Percentiles rank a stretch among this genome's conserved stretches.
Evolutionary conservation across 2,113 vertebrate species (phyloP).

Genomic region (Nicator chloris): DNA sequence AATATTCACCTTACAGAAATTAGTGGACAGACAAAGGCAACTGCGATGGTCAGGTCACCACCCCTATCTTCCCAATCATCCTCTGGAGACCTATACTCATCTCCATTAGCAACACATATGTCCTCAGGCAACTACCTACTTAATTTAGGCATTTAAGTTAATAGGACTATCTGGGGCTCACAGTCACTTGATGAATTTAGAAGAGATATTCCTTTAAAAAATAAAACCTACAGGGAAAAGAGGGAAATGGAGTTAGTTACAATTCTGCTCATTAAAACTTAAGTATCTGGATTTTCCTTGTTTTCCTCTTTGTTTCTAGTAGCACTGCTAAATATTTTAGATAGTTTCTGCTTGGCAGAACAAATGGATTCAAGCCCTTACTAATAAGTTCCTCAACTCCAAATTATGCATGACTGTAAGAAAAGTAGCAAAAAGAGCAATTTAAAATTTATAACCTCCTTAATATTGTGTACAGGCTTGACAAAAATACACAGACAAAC

Average conservation of each 20-base stretch:
- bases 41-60: background rate
- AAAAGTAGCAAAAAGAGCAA: constrained; percentile 2
- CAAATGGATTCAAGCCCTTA: background rate
- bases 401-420: background rate
- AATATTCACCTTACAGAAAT: background rate
- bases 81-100: background rate
- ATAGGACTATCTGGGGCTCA: background rate
- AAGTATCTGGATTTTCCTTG: background rate
- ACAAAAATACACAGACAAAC: background rate
- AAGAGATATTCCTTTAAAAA: background rate
- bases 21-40: background rate
- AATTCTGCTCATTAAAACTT: background rate
- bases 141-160: background rate
- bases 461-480: background rate
- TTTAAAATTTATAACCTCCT: constrained; percentile 19
- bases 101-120: background rate
- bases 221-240: background rate
- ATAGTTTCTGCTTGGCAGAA: constrained; percentile 8
- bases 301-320: background rate
- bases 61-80: background rate
- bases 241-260: background rate
- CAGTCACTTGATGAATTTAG: background rate
- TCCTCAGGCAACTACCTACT: background rate
- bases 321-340: constrained; percentile 11
- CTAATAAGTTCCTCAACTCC: background rate